Conservation (phyloP, 2,888 invertebrate genomes). For the Platycnemis pennipes region DNA sequence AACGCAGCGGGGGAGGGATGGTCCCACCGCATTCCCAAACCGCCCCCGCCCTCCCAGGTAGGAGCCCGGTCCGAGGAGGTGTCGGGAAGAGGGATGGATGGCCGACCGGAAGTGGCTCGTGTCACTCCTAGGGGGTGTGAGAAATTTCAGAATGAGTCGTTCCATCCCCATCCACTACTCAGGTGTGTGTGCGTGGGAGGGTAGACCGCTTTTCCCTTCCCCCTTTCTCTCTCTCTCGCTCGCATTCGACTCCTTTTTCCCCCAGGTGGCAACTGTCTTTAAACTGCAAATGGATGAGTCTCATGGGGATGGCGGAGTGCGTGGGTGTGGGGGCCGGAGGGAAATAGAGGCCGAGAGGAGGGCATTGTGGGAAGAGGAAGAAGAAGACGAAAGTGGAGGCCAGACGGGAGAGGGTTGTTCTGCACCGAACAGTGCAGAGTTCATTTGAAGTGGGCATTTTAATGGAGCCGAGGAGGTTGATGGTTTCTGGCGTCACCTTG, state of each 20-base stretch:
- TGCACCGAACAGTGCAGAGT: not conserved
- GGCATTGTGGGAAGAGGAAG: not conserved
- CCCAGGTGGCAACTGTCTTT: conserved; percentile 53
- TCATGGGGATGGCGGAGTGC: not conserved
- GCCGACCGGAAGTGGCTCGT: conserved; percentile 67
- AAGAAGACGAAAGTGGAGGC: not conserved
- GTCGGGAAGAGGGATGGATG: not conserved
- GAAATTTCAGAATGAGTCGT: conserved; percentile 64
- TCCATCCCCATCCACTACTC: not conserved
- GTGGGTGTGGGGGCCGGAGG: not conserved
- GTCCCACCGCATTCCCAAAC: too few relatives aligned
- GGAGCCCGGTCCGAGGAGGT: not conserved
- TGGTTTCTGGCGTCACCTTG: too few relatives aligned
- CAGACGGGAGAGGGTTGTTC: not conserved
- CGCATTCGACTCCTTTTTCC: not conserved
- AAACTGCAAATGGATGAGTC: conserved; percentile 36
- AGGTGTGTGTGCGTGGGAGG: conserved; percentile 38
- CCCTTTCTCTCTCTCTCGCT: not conserved
- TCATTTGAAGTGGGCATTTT: not conserved
- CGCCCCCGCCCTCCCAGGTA: not conserved
- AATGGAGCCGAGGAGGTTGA: not conserved
- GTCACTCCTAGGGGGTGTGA: conserved; percentile 56
- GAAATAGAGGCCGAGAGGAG: not conserved
- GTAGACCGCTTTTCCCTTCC: not conserved
- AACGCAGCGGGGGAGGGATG: not conserved